Evolutionary conservation across 2,888 invertebrate species (phyloP), one percentile per base, ranked within the genome.

Genomic region (Antheraea assamensis): DNA sequence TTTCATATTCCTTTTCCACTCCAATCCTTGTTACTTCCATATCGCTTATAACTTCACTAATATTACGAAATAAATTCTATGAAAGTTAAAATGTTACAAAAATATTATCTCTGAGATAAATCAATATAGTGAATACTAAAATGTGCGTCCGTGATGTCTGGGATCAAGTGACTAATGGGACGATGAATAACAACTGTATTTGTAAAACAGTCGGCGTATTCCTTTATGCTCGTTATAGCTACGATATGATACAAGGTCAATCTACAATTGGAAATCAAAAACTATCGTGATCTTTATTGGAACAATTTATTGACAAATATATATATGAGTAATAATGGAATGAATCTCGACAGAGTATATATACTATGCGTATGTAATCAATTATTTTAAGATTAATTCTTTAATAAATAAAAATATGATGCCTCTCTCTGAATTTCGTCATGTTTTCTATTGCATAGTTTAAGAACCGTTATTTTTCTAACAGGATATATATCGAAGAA

Each of bases 1-100:
- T 95, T 72, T 93, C 89, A 85, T 96, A 95, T 83, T 96, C 95
- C 66, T 94, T 92, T 75, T 78, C 73, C 71, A 84, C 79, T 71
- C 82, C 75, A 72, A 77, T 78, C 64, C 81, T 79, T 72, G 75
- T 71, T 70, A 82, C 78, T 71, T 81, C 75, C 88, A 89, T 74
- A 19, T 47, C 71, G 17, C 13, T 88, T 72, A 76, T 82, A 76
- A 77, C 74, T 75, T 66, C 74, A 78, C 75, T 75, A 73, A 70
- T 55, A 21, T 21, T 13, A 24, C 70, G 74, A 71, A 72, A 72
- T 73, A 72, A 19, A 21, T 68, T 55, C 24, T 35, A 42, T 24
- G 19, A 17, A 52, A 19, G 35, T 27, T 24, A 31, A 72, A n/a
- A 74, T 74, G 74, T 71, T 73, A 42, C 4, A 42, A 42, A 42